A percentile compares a stretch with the other conserved stretches of the same genome.
phyloP scores from a whole-genome alignment of 1,140 invertebrate species.

The Cotesia chilonis region DNA sequence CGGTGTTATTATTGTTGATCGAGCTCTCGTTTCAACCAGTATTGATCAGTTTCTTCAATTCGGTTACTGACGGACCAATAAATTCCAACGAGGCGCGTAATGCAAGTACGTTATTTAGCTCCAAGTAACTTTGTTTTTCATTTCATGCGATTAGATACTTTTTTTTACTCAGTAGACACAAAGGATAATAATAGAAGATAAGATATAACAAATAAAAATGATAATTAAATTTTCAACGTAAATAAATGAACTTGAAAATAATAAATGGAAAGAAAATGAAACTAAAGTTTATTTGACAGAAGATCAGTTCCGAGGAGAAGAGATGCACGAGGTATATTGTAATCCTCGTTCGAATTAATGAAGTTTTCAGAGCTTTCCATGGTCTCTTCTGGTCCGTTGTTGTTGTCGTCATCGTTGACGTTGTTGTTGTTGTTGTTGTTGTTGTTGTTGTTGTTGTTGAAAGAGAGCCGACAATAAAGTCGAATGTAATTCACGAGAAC shows the following conservation, averaged over 20 bases:
- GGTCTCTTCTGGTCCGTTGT: constrained; percentile 12
- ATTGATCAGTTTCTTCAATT: neutral
- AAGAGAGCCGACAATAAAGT: neutral
- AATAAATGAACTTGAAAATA: neutral
- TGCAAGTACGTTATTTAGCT: no score
- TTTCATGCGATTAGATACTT: neutral
- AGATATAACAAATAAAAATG: neutral
- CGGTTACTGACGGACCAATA: neutral
- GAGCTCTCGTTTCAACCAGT: constrained; percentile 5
- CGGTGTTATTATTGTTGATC: neutral
- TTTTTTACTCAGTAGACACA: neutral
- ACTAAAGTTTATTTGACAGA: neutral
- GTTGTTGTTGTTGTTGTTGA: no score
- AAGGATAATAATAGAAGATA: neutral
- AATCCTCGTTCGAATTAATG: neutral
- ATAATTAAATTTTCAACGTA: no score
- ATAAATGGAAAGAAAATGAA: neutral
- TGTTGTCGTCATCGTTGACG: neutral
- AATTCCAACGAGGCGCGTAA: no score
- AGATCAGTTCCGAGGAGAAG: neutral
- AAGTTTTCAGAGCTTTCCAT: neutral
- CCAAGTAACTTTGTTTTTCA: neutral
- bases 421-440: no score
- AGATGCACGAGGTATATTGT: no score
- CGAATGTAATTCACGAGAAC: constrained; percentile 28